Conservation (phyloP, 2,113 vertebrate genomes). For the Chaetura pelagica region DNA sequence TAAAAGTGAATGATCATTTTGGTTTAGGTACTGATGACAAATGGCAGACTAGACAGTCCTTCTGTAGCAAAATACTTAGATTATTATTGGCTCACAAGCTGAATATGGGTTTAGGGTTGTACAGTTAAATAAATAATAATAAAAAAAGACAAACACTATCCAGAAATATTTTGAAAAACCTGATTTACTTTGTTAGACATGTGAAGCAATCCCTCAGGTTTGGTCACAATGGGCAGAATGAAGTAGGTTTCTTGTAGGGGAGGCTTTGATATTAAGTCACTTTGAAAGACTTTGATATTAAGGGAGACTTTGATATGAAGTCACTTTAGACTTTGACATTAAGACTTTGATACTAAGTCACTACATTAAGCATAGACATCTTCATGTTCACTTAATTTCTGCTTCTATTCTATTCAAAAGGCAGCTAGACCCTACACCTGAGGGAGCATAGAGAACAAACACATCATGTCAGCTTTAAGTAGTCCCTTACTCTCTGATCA, state of each 20-base stretch:
- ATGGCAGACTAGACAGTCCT: neutral
- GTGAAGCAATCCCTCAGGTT: neutral
- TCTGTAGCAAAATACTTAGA: neutral
- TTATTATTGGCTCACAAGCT: neutral
- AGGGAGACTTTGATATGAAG: neutral
- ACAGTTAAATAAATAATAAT: neutral
- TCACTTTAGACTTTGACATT: neutral
- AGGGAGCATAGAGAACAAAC: neutral
- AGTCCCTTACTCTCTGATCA: neutral
- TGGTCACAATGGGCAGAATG: neutral
- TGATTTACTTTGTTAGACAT: neutral
- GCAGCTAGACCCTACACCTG: neutral
- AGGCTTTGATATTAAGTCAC: neutral
- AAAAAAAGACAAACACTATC: neutral
- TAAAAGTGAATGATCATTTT: neutral
- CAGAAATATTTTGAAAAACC: neutral
- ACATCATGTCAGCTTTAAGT: rapidly evolving
- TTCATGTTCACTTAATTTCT: neutral
- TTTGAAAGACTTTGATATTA: neutral
- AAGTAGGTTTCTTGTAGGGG: neutral
- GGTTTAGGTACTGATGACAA: neutral
- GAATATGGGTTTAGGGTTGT: neutral
- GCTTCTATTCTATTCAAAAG: neutral
- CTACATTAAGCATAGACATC: neutral
- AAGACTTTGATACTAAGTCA: neutral